Evolutionary conservation across 1,140 invertebrate species (phyloP), one percentile per base, ranked within the genome.

Genomic region (Gryon sp.): DNA sequence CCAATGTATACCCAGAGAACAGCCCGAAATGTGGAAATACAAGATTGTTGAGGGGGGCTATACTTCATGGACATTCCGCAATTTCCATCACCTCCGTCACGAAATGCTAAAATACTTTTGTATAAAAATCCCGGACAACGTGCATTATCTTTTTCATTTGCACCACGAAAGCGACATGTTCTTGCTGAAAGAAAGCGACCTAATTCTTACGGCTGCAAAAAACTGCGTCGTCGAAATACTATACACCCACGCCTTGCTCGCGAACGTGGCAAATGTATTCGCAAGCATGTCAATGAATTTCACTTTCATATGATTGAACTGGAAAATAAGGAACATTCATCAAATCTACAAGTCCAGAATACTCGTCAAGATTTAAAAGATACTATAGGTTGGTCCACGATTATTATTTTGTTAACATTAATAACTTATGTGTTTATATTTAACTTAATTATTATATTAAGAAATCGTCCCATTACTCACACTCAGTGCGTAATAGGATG

Each of bases 31-130:
- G n/a, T n/a, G n/a, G n/a, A n/a, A n/a, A n/a, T n/a, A n/a, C n/a
- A n/a, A n/a, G n/a, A n/a, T n/a, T n/a, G n/a, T n/a, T n/a, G n/a
- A n/a, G n/a, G n/a, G n/a, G n/a, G n/a, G n/a, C n/a, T n/a, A n/a
- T n/a, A n/a, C n/a, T n/a, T 38, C 12, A 87, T 87, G 87, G 78
- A 87, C 7, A 78, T 87, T 5, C 85, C 87, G 12, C 63, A 68
- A 46, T 88, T 88, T 48, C 85, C 87, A 38, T 76, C 68, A 20
- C 86, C 87, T 4, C 85, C 85, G 66, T 63, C 68, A 38, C 63
- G 68, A 22, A 50, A 76, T 22, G 26, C 76, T 34, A 46, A 36
- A 22, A 19, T 74, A 15, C 62, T 63, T 28, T 65, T 75, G 24
- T 81, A 76, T 81, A 75, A 69, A 68, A 62, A 57, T 34, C 34